phyloP scores from a whole-genome alignment of 2,113 vertebrate genomes.

The Holacanthus passer region DNA sequence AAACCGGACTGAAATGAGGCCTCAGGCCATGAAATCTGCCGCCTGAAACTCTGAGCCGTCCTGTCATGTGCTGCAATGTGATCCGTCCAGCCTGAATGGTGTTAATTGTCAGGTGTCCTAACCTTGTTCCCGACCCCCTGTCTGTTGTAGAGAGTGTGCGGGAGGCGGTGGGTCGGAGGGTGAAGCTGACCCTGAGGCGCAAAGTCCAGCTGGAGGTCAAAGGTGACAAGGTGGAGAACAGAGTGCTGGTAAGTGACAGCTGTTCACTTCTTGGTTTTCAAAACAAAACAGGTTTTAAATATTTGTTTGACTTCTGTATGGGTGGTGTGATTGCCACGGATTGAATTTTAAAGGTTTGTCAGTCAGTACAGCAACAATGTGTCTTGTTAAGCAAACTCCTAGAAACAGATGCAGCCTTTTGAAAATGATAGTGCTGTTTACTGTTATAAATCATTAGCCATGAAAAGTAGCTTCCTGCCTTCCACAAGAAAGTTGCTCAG shows the following conservation, averaged over 20 bases:
- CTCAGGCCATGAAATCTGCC: background rate
- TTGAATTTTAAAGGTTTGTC: background rate
- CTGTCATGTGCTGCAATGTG: background rate
- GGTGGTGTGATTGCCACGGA: too few relatives aligned
- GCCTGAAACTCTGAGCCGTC: background rate
- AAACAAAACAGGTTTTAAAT: too few relatives aligned
- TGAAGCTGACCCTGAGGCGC: conserved; percentile 91
- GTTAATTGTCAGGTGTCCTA: background rate
- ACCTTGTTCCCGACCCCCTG: background rate
- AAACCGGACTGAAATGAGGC: background rate
- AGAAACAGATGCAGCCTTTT: background rate
- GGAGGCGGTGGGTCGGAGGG: conserved; percentile 91
- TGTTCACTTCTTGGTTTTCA: background rate
- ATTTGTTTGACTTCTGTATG: too few relatives aligned
- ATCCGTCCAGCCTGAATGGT: background rate
- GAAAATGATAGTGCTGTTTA: too few relatives aligned
- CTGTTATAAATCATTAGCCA: too few relatives aligned
- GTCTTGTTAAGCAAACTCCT: background rate
- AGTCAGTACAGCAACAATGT: background rate
- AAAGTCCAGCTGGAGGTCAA: conserved; percentile 93
- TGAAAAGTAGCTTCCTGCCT: background rate
- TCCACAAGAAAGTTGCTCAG: background rate
- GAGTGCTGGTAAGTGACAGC: conserved; percentile 89
- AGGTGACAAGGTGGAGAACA: conserved; percentile 92
- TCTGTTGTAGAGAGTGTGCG: conserved; percentile 84